Evolutionary conservation across 2,888 invertebrate genomes (phyloP).

Genomic region (Venusia cambrica): DNA sequence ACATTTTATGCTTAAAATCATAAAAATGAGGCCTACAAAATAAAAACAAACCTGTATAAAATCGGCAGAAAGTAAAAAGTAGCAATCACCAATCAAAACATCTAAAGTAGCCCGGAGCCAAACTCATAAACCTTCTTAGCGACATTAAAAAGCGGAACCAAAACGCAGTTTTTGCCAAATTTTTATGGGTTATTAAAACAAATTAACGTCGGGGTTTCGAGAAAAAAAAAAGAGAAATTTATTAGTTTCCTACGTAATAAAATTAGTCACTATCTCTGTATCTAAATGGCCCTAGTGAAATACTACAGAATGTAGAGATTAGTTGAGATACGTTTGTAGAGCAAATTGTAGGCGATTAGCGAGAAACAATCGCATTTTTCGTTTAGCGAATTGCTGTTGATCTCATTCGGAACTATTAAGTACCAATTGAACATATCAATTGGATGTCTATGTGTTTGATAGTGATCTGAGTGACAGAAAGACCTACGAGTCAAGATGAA

Average conservation of each 20-base stretch:
- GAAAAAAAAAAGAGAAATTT: constrained; percentile 59
- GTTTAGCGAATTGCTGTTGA: constrained; percentile 2
- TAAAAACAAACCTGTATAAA: neutral
- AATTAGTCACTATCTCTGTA: constrained; percentile 61
- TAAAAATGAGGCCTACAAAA: neutral
- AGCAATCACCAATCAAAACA: constrained; percentile 1
- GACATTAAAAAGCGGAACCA: constrained; percentile 62
- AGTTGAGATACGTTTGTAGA: constrained; percentile 46
- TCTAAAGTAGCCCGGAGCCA: constrained; percentile 24
- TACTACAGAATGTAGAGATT: constrained; percentile 46
- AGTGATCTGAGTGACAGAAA: too few relatives aligned
- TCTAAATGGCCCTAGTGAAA: constrained; percentile 60
- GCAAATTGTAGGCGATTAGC: constrained; percentile 13
- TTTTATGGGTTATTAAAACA: constrained; percentile 74
- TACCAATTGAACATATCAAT: neutral
- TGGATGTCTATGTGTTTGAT: too few relatives aligned
- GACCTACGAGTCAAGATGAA: too few relatives aligned
- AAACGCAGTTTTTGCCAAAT: constrained; percentile 55
- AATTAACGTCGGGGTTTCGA: constrained; percentile 50
- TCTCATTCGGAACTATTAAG: neutral
- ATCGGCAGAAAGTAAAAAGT: neutral
- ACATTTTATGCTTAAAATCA: too few relatives aligned
- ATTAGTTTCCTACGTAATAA: constrained; percentile 73
- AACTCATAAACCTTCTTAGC: constrained; percentile 52
- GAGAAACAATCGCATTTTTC: constrained; percentile 13